Percentiles rank a stretch among this genome's conserved stretches.
Conservation (phyloP, 2,113 vertebrate genomes). For the Thomomys bottae region DNA sequence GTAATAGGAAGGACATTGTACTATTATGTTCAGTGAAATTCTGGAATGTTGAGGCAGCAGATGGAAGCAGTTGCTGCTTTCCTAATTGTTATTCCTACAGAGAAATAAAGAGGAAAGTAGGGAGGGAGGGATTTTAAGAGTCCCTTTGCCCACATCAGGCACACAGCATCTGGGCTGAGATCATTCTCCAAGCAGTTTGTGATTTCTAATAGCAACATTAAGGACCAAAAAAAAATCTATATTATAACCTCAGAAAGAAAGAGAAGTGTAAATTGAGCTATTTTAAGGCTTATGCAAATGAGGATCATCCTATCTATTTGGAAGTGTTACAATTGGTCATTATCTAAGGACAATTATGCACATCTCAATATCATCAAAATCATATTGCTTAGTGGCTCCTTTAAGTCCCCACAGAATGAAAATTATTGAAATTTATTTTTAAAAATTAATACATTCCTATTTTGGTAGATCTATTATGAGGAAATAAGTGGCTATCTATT, state of each 20-base stretch:
- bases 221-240: not conserved
- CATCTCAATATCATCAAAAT: conserved; percentile 22
- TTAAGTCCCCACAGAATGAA: conserved; percentile 37
- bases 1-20: conserved; percentile 27
- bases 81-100: conserved; percentile 22
- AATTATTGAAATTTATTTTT: not conserved
- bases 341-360: conserved; percentile 14
- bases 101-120: conserved; percentile 9
- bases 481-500: not conserved
- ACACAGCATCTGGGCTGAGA: conserved; percentile 57
- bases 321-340: not conserved
- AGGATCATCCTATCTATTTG: not conserved
- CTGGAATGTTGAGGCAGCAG: conserved; percentile 18
- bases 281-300: conserved; percentile 11
- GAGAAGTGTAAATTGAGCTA: not conserved
- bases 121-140: conserved; percentile 47
- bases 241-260: conserved; percentile 42
- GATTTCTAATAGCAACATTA: conserved; percentile 47
- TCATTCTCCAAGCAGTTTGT: conserved; percentile 48
- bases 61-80: conserved; percentile 29
- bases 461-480: not conserved
- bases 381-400: not conserved
- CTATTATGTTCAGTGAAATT: conserved; percentile 43
- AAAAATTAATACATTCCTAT: not conserved
- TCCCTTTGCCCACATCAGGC: conserved; percentile 2